Evolutionary conservation across 2,797 vertebrate genomes (phyloP).

Genomic region (Syncerus caffer): DNA sequence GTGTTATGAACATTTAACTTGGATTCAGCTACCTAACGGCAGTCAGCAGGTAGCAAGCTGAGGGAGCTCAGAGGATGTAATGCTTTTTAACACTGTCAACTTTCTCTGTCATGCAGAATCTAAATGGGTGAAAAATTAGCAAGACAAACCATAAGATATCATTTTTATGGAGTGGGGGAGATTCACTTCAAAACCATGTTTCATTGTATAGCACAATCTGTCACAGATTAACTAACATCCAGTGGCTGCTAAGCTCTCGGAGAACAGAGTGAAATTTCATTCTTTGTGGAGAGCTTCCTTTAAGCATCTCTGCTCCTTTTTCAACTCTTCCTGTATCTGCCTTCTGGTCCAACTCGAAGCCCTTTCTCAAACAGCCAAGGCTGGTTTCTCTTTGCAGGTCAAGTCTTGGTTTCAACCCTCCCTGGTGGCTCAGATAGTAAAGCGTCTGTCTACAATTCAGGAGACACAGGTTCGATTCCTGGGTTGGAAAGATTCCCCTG

Average conservation of each 20-base stretch:
- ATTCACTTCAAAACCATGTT: slow-evolving; percentile 56
- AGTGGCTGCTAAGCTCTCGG: not conserved
- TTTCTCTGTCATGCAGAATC: slow-evolving; percentile 33
- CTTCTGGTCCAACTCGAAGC: not conserved
- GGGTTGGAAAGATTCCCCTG: not conserved
- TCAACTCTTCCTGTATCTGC: not conserved
- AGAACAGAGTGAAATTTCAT: not conserved
- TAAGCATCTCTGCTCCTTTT: not conserved
- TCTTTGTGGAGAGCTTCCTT: not conserved
- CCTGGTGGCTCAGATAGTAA: not conserved
- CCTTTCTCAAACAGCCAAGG: not conserved
- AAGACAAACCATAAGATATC: slow-evolving; percentile 11
- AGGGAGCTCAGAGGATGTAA: slow-evolving; percentile 1
- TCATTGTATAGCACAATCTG: not conserved
- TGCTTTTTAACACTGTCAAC: slow-evolving; percentile 54
- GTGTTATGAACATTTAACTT: slow-evolving; percentile 32
- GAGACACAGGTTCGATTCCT: fast-evolving
- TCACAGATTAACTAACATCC: not conserved
- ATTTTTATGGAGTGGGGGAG: slow-evolving; percentile 54
- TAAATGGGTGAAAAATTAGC: slow-evolving; percentile 58
- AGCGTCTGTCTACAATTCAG: not conserved
- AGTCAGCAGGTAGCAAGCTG: not conserved
- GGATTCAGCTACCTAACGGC: not conserved
- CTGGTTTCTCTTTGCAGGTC: not conserved
- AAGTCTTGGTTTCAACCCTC: not conserved